Evolutionary conservation across 2,888 invertebrate species (phyloP).

Genomic region (Ephialtes manifestator): DNA sequence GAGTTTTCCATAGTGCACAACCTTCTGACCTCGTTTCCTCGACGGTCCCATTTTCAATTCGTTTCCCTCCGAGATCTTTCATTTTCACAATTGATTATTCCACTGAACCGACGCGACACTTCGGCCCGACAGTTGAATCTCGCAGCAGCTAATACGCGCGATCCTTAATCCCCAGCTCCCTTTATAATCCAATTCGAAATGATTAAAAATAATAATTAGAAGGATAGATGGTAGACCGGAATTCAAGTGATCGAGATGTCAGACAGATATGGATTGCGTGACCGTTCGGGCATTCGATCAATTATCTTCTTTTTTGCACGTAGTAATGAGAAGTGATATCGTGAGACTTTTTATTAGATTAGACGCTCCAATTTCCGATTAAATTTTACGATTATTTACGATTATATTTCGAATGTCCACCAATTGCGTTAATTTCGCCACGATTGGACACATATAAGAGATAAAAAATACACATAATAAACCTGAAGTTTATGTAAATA

Average conservation of each 20-base stretch:
- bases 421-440: slow-evolving; percentile 16
- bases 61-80: slow-evolving; percentile 26
- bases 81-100: slow-evolving; percentile 55
- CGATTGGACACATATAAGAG: no score
- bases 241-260: slow-evolving; percentile 34
- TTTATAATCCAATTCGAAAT: slow-evolving; percentile 57
- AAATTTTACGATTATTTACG: slow-evolving; percentile 15
- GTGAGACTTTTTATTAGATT: neutral
- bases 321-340: slow-evolving; percentile 29
- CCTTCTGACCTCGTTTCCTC: slow-evolving; percentile 40
- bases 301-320: slow-evolving; percentile 40
- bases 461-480: no score
- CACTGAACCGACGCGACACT: neutral
- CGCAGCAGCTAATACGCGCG: slow-evolving; percentile 48
- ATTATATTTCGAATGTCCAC: slow-evolving; percentile 11
- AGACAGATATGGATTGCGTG: slow-evolving; percentile 55
- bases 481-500: neutral
- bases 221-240: slow-evolving; percentile 1
- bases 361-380: neutral
- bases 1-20: slow-evolving; percentile 46
- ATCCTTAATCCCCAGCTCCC: slow-evolving; percentile 10
- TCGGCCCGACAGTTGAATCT: slow-evolving; percentile 16
- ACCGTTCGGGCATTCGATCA: slow-evolving; percentile 41
- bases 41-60: slow-evolving; percentile 3
- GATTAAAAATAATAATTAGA: slow-evolving; percentile 11